These are phyloP conservation scores for Thelaira solivaga DNA, from an alignment of 2,888 invertebrate species.

Conservation along the genomic window DNA sequence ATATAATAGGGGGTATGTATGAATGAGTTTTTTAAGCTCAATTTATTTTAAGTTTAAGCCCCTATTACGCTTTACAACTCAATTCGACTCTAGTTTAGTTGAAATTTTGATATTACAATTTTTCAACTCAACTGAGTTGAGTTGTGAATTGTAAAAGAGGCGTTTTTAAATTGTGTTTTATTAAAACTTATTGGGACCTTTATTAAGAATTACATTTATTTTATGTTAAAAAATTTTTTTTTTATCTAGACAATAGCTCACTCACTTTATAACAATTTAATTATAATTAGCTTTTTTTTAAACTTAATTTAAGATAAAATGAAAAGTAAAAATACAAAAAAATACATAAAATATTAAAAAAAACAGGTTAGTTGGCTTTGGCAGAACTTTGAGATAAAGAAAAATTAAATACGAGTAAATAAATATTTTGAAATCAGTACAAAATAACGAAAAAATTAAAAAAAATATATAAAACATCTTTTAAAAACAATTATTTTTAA, in stretches of 20 bases:
- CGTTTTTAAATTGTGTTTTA: too few relatives aligned
- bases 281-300: constrained; percentile 54
- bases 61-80: too few relatives aligned
- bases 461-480: constrained; percentile 19
- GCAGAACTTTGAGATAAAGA: constrained; percentile 2
- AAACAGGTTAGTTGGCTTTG: constrained; percentile 14
- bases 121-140: too few relatives aligned
- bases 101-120: too few relatives aligned
- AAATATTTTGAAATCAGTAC: constrained; percentile 38
- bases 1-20: too few relatives aligned
- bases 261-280: constrained; percentile 40
- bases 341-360: constrained; percentile 2
- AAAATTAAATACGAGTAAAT: neutral
- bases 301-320: constrained; percentile 37
- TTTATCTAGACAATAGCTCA: constrained; percentile 55
- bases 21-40: too few relatives aligned
- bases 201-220: constrained; percentile 41
- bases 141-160: too few relatives aligned
- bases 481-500: constrained; percentile 29
- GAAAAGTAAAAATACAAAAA: neutral
- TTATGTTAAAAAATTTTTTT: constrained; percentile 33
- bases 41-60: too few relatives aligned
- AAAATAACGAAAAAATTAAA: constrained; percentile 27
- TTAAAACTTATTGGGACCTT: constrained; percentile 38
- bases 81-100: too few relatives aligned